These are phyloP conservation scores for Tachysurus fulvidraco DNA, from an alignment of 2,113 vertebrate genomes.

Conservation along the genomic window DNA sequence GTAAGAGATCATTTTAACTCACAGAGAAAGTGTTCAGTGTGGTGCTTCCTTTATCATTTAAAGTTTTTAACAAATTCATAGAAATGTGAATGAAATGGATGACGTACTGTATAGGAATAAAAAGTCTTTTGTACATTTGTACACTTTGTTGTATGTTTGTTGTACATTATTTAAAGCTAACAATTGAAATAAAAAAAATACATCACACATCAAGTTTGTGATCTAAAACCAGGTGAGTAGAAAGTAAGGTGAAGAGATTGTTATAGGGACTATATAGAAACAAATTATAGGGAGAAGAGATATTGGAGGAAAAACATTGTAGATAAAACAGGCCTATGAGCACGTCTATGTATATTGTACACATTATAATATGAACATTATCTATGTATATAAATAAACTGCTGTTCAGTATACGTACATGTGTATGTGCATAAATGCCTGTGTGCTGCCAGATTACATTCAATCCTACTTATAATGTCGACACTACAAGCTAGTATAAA, in stretches of 20 bases:
- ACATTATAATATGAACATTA: too few species aligned
- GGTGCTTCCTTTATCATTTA: neutral
- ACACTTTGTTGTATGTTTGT: too few species aligned
- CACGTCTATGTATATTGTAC: neutral
- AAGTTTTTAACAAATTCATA: neutral
- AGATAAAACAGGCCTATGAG: neutral
- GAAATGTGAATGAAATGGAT: neutral
- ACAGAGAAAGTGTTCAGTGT: neutral
- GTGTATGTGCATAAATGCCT: neutral
- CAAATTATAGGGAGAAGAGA: neutral
- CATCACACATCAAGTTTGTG: neutral
- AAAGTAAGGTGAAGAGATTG: neutral
- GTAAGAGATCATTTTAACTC: too few species aligned
- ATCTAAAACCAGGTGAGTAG: neutral
- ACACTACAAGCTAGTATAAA: conserved; percentile 51
- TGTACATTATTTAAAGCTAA: neutral
- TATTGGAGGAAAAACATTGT: neutral
- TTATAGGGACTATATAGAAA: neutral
- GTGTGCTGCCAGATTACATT: conserved; percentile 37
- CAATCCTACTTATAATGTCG: conserved; percentile 58
- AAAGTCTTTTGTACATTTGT: neutral
- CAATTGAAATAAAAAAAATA: neutral
- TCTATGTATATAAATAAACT: neutral
- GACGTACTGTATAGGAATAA: neutral
- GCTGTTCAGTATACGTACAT: neutral